These are phyloP conservation scores for Hyalella azteca DNA, from an alignment of 2,888 invertebrate species.

Conservation along the genomic window DNA sequence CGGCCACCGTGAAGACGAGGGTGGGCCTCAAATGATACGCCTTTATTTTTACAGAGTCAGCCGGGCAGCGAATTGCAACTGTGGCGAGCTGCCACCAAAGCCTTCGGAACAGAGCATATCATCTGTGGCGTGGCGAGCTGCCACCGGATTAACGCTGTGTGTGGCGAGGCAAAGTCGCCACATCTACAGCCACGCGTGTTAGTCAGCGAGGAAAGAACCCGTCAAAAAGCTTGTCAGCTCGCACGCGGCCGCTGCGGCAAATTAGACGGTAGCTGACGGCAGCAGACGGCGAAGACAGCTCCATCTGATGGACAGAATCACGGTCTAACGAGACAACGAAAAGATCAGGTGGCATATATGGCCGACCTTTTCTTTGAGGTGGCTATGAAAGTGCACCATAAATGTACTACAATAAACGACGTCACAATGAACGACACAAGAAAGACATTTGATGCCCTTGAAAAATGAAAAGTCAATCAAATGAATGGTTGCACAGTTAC, in stretches of 20 bases:
- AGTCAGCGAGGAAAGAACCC: not conserved
- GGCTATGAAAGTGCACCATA: too few species aligned
- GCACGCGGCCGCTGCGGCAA: not conserved
- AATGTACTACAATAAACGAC: too few species aligned
- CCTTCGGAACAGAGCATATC: not conserved
- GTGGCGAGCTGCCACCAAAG: not conserved
- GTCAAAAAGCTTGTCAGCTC: not conserved
- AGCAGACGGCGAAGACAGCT: not conserved
- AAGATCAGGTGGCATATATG: not conserved
- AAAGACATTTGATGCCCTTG: too few species aligned
- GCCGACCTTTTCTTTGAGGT: too few species aligned
- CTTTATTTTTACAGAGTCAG: too few species aligned
- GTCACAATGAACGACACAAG: too few species aligned
- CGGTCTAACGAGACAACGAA: not conserved
- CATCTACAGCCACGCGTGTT: not conserved
- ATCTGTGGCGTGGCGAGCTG: not conserved
- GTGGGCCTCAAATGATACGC: too few species aligned
- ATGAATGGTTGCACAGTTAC: too few species aligned
- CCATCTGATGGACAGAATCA: not conserved
- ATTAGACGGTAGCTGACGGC: slow-evolving; percentile 17
- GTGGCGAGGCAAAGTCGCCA: not conserved
- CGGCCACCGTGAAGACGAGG: too few species aligned
- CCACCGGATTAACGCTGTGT: not conserved
- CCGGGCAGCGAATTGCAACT: not conserved
- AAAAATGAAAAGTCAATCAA: too few species aligned